Base-by-base conservation (phyloP, 2,888 invertebrate genomes). In the Cephus pulcher region DNA sequence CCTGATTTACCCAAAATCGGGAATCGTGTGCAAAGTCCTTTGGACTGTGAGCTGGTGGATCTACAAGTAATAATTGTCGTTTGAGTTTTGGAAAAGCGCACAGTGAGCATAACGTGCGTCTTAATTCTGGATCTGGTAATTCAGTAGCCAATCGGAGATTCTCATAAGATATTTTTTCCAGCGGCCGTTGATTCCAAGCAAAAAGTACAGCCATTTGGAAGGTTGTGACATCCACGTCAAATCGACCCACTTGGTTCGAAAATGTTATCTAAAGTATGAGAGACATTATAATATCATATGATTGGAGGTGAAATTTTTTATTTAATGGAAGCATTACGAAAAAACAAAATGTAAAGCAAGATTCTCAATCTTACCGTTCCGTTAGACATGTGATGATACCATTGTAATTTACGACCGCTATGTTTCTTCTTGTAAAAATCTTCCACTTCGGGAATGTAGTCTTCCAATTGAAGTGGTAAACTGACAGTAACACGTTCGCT, bases 331-430 rank as follows among this genome's bases (percentile, higher is more conserved):
- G 12, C 71, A 82, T 71, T 71, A 3, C 3, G 9, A 56, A 23
- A 9, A 56, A 23, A 56, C 9, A 23, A 23, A 56, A 2, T 23
- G 9, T 9, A 23, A 23, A 23, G 2, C 9, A 23, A 23, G 56
- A 11, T 92, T 32, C 1, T 30, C 4, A 12, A 35, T 23, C 84
- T 90, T 89, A 95, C 95, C 81, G 98, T 98, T 86, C 99, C 99
- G 92, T 99, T 99, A 84, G 99, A 98, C 99, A 99, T 99, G 89
- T 99, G 98, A 93, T 99, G 99, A 92, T 99, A 96, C 99, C 99
- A 99, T 92, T 98, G 98, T 79, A 99, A 93, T 92, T 99, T 99
- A 78, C 99, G 94, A 12, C 99, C 99, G 87, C 97, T 98, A 93
- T 99, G 99, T 92, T 99, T 98, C 89, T 96, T 97, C 91, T 97